Base-by-base conservation (phyloP, 1,140 invertebrate species). In the Caenorhabditis briggsae region DNA sequence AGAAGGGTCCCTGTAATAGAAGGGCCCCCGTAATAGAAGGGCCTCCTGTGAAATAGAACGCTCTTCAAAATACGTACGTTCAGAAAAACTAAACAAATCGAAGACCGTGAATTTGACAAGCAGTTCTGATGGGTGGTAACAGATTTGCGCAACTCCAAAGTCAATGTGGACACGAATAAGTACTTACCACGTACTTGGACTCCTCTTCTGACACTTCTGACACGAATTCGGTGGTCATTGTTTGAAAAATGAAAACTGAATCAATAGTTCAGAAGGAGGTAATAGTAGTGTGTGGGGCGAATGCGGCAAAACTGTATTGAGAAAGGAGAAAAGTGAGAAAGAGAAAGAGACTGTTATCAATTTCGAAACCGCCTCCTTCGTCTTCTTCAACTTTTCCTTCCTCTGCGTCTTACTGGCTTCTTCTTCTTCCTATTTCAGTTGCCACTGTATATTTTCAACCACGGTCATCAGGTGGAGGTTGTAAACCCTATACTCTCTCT, bases 181-280 rank as follows among this genome's bases (percentile, higher is more conserved):
- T 78, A 78, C 70, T 78, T 78, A 78, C 70, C 70, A n/a, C 70
- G 50, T 78, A 78, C 70, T 78, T 78, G 70, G 70, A 78, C n/a
- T 78, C 70, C 70, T 78, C 70, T 78, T 78, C 70, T 78, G 70
- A 50, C 70, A 78, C 70, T 78, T 78, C 70, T 78, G 70, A 50
- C 70, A 78, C 70, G 70, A 78, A 78, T 50, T 78, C 70, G 8
- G 70, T 78, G 46, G 70, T 50, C 70, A 78, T 78, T 78, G 70
- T 78, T 78, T 41, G 70, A 78, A 46, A 78, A 50, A 23, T 25
- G 46, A 50, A 23, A 43, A 50, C 46, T 23, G n/a, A 78, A 78
- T 78, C 70, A 78, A 78, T 78, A 78, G 70, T 50, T 70, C 70
- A 50, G n/a, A 50, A 48, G 46, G 46, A 12, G 50, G 46, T 25